Evolutionary conservation across 1,140 invertebrate species (phyloP), one percentile per base, ranked within the genome.

Genomic region (Meloidogyne floridensis): DNA sequence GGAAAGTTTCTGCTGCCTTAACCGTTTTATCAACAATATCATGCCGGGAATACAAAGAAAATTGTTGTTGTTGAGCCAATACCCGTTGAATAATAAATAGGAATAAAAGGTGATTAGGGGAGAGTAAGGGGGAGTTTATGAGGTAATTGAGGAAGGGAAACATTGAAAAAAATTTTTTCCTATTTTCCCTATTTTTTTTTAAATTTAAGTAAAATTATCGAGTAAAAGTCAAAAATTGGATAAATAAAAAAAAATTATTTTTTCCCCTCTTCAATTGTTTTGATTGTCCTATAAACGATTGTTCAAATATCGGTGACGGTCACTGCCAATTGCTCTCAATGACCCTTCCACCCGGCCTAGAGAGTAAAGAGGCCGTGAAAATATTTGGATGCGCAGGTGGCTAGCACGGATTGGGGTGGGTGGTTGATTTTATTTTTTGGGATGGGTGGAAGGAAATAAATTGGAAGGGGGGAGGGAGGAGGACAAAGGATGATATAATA

Each of bases 11-110:
- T 51, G 51, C 70, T 32, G 79, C 13, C 8, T 87, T 43, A 42
- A 73, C 72, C 51, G 15, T 83, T 79, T 82, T 86, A 59, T 86
- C 86, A 0, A 86, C 84, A 69, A 86, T 76, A 86, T 86, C 18
- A 75, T 74, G 72, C 3, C 32, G 53, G 71, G 53, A n/a, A 77
- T 2, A 65, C 9, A 32, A 43, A 42, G 75, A 20, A 77, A 47
- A 54, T 54, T 72, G 42, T 71, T 71, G 20, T 72, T 78, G 42
- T 70, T 72, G 77, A 20, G 56, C 32, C 15, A 70, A 11, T 20
- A 72, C 11, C 56, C 53, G 75, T 59, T 69, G 56, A 69, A 79
- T 20, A 69, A 51, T 13, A 51, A 42, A 18, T 43, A 72, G 65
- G 43, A 79, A 9, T 7, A 72, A 20, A n/a, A 15, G 71, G 47